These are phyloP conservation scores for Calliphora vicina DNA, from an alignment of 1,140 invertebrate genomes.

Conservation along the genomic window DNA sequence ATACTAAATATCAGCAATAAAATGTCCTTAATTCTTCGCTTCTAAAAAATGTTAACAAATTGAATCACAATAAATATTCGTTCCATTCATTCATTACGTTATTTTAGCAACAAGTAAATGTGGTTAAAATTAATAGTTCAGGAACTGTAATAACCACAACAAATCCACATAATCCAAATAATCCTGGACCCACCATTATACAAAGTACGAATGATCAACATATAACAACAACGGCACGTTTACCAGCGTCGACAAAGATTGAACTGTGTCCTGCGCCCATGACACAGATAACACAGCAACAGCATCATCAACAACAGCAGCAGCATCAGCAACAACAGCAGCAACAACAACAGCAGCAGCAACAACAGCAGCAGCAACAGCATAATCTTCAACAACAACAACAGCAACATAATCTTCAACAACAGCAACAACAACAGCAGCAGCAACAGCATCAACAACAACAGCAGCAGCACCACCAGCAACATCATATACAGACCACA, in stretches of 20 bases:
- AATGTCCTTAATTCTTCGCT: too few species aligned
- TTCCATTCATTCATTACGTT: too few species aligned
- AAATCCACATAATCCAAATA: conserved; percentile 52
- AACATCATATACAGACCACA: conserved; percentile 42
- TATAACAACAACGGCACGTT: conserved; percentile 58
- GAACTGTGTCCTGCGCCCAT: conserved; percentile 57
- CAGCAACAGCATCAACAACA: conserved; percentile 47
- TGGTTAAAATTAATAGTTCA: conserved; percentile 61
- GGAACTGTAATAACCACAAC: conserved; percentile 58
- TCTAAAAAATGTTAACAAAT: too few species aligned
- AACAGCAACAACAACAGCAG: conserved; percentile 55
- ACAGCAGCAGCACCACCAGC: conserved; percentile 45
- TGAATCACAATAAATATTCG: too few species aligned
- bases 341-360: conserved; percentile 51
- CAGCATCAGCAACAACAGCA: conserved; percentile 58
- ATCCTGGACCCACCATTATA: conserved; percentile 57
- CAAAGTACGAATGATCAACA: conserved; percentile 62
- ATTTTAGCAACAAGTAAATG: conserved; percentile 64
- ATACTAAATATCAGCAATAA: too few species aligned
- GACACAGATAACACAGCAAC: conserved; percentile 46
- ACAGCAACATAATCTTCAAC: conserved; percentile 47
- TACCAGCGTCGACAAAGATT: conserved; percentile 60
- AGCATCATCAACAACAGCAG: conserved; percentile 54
- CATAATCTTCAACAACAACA: conserved; percentile 49
- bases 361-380: conserved; percentile 48